These are phyloP conservation scores for Lochmaea crataegi DNA, from an alignment of 2,888 invertebrate species.

Conservation along the genomic window DNA sequence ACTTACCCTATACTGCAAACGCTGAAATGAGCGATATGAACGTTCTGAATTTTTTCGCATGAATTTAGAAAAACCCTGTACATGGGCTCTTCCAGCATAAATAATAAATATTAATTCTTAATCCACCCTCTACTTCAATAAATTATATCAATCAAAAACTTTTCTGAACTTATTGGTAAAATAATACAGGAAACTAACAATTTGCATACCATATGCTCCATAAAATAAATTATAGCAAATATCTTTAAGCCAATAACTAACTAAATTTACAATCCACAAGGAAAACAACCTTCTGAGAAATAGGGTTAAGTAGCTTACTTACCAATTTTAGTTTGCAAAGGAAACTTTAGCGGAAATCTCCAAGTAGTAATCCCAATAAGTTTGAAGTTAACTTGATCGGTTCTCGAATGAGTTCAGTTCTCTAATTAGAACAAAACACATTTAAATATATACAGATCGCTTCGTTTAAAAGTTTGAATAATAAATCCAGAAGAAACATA, in stretches of 20 bases:
- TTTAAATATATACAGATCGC: background rate
- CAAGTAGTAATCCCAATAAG: slow-evolving; percentile 13
- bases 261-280: slow-evolving; percentile 9
- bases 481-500: too few relatives aligned
- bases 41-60: too few relatives aligned
- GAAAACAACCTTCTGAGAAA: slow-evolving; percentile 4
- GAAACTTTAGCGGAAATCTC: slow-evolving; percentile 12
- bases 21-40: too few relatives aligned
- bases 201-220: background rate
- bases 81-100: too few relatives aligned
- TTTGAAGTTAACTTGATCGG: slow-evolving; percentile 12
- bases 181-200: background rate
- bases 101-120: too few relatives aligned
- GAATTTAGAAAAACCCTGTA: too few relatives aligned
- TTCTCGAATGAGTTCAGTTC: background rate
- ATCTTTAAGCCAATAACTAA: background rate
- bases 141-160: too few relatives aligned
- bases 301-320: slow-evolving; percentile 12
- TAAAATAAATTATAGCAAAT: background rate
- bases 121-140: too few relatives aligned
- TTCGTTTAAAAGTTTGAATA: background rate
- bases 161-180: too few relatives aligned
- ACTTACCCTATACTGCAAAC: too few relatives aligned
- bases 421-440: background rate
- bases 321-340: slow-evolving; percentile 12